These are phyloP conservation scores for Paracanthobrama guichenoti DNA, from an alignment of 2,113 vertebrate genomes.

Conservation along the genomic window DNA sequence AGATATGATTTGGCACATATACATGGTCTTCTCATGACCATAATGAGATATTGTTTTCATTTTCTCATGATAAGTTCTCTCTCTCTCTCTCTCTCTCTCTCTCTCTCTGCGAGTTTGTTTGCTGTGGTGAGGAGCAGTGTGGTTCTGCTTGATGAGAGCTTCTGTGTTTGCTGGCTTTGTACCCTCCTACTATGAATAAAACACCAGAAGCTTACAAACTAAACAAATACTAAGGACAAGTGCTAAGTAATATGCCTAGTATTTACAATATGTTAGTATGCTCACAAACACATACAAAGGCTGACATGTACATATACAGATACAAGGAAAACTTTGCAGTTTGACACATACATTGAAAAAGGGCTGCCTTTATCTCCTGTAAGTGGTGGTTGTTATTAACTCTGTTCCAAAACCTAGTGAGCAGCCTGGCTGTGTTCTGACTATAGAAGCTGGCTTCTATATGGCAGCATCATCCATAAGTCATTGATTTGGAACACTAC, in stretches of 20 bases:
- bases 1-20: slow-evolving; percentile 1
- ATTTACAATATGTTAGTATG: background rate
- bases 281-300: background rate
- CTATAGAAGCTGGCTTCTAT: slow-evolving; percentile 7
- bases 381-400: background rate
- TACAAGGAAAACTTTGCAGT: background rate
- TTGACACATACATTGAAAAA: background rate
- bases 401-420: background rate
- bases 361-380: background rate
- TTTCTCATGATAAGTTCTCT: background rate
- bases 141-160: slow-evolving; percentile 30
- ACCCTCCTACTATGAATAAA: slow-evolving; percentile 22
- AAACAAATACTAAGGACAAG: background rate
- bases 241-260: background rate
- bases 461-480: background rate
- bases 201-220: slow-evolving; percentile 12
- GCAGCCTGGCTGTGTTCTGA: background rate
- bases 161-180: slow-evolving; percentile 30
- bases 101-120: slow-evolving; percentile 36
- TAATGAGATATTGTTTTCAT: slow-evolving; percentile 33
- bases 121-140: slow-evolving; percentile 4
- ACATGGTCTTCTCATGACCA: slow-evolving; percentile 9
- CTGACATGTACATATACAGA: background rate
- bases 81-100: background rate
- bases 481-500: background rate